phyloP scores from a whole-genome alignment of 1,140 invertebrate genomes.

The Drosophila mauritiana region DNA sequence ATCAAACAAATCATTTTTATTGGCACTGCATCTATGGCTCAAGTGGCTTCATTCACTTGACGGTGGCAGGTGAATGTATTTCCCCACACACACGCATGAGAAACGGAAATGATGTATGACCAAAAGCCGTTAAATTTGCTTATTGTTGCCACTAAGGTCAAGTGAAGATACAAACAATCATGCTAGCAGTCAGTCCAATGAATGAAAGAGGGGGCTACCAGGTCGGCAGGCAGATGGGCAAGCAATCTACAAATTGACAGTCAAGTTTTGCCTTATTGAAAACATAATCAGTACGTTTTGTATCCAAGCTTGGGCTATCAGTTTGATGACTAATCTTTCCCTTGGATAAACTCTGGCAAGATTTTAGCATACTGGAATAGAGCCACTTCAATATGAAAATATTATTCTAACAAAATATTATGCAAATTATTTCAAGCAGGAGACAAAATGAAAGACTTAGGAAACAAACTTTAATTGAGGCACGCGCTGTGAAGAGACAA shows the following conservation, averaged over 20 bases:
- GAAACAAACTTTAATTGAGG: slow-evolving; percentile 53
- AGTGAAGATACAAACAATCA: slow-evolving; percentile 68
- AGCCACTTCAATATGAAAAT: slow-evolving; percentile 47
- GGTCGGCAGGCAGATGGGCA: slow-evolving; percentile 17
- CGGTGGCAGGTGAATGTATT: slow-evolving; percentile 74
- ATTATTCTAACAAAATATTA: slow-evolving; percentile 58
- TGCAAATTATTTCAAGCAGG: slow-evolving; percentile 55
- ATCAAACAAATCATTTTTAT: slow-evolving; percentile 65
- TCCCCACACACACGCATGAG: slow-evolving; percentile 59
- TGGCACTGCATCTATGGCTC: slow-evolving; percentile 54
- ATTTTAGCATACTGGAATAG: slow-evolving; percentile 48
- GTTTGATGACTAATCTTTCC: slow-evolving; percentile 15
- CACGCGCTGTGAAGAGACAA: slow-evolving; percentile 46
- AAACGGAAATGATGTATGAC: slow-evolving; percentile 79
- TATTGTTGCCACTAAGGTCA: slow-evolving; percentile 69
- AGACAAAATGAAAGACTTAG: slow-evolving; percentile 59
- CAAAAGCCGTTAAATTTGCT: slow-evolving; percentile 78
- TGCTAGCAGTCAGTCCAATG: slow-evolving; percentile 46
- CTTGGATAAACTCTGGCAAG: not conserved
- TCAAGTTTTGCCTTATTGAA: slow-evolving; percentile 14
- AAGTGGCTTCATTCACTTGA: slow-evolving; percentile 56
- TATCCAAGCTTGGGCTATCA: not conserved
- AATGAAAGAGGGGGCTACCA: slow-evolving; percentile 37
- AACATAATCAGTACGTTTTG: not conserved
- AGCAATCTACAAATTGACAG: slow-evolving; percentile 34